These are phyloP conservation scores for Phlogophora meticulosa DNA, from an alignment of 2,888 invertebrate species.

Conservation along the genomic window DNA sequence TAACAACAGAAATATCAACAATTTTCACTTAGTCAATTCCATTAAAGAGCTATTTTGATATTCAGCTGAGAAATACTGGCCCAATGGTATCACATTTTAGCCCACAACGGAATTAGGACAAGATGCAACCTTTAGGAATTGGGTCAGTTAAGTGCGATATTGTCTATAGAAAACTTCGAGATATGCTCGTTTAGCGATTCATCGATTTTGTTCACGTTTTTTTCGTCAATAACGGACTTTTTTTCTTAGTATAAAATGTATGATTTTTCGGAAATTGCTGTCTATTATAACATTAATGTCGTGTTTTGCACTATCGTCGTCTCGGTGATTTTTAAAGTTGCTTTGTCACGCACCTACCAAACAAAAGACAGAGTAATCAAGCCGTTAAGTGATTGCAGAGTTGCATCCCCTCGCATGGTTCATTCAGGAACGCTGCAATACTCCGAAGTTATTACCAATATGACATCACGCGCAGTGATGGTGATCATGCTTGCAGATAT, in stretches of 20 bases:
- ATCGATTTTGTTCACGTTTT: conserved; percentile 51
- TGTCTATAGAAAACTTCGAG: conserved; percentile 65
- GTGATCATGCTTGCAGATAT: too few species aligned
- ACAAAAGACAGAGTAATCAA: too few species aligned
- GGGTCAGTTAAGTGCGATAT: conserved; percentile 82
- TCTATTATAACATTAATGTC: neutral
- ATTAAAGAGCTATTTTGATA: conserved; percentile 43
- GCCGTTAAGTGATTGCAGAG: too few species aligned
- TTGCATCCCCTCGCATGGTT: too few species aligned
- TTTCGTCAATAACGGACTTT: conserved; percentile 21
- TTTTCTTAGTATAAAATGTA: neutral
- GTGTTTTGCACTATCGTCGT: too few species aligned
- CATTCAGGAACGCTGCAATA: too few species aligned
- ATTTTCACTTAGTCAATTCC: conserved; percentile 20
- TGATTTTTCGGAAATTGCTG: neutral
- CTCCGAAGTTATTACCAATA: too few species aligned
- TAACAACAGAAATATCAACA: neutral
- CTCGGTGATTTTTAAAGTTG: too few species aligned
- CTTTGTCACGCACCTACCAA: too few species aligned
- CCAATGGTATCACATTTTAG: conserved; percentile 70
- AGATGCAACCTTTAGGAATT: conserved; percentile 85
- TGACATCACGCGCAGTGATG: too few species aligned
- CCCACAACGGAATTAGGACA: conserved; percentile 80
- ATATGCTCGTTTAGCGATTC: conserved; percentile 61
- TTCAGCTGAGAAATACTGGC: conserved; percentile 43